Evolutionary conservation across 2,113 vertebrate species (phyloP).

Genomic region (Gnathonemus echidnorhynchus): DNA sequence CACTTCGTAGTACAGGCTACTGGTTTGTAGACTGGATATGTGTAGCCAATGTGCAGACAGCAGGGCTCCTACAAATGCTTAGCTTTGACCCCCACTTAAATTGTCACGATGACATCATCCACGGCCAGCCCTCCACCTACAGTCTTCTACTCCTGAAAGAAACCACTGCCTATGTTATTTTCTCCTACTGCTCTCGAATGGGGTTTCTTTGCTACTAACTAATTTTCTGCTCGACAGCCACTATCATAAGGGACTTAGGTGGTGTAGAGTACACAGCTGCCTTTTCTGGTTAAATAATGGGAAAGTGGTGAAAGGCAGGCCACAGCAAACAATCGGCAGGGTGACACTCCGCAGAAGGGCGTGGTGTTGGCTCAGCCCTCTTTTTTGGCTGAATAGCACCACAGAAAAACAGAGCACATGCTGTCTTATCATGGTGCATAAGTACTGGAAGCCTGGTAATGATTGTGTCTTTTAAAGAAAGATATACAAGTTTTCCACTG

Average conservation of each 20-base stretch:
- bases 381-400: background rate
- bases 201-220: slow-evolving; percentile 34
- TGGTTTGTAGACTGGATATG: background rate
- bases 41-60: slow-evolving; percentile 45
- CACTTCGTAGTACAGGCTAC: too few species aligned
- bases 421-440: background rate
- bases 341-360: background rate
- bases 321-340: slow-evolving; percentile 12
- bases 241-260: slow-evolving; percentile 17
- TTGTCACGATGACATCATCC: slow-evolving; percentile 53
- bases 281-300: slow-evolving; percentile 31
- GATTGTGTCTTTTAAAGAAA: background rate
- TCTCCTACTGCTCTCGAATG: slow-evolving; percentile 32
- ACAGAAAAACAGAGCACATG: background rate
- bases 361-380: background rate
- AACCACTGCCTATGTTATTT: slow-evolving; percentile 11
- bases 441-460: background rate
- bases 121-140: slow-evolving; percentile 17
- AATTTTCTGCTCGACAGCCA: slow-evolving; percentile 41
- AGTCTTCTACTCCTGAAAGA: slow-evolving; percentile 15
- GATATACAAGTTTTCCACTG: background rate
- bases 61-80: slow-evolving; percentile 25
- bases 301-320: slow-evolving; percentile 35
- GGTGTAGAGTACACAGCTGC: slow-evolving; percentile 30
- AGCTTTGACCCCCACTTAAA: slow-evolving; percentile 46